Evolutionary conservation across 2,113 vertebrate genomes (phyloP), one percentile per base, ranked within the genome.

Genomic region (Murina feae): DNA sequence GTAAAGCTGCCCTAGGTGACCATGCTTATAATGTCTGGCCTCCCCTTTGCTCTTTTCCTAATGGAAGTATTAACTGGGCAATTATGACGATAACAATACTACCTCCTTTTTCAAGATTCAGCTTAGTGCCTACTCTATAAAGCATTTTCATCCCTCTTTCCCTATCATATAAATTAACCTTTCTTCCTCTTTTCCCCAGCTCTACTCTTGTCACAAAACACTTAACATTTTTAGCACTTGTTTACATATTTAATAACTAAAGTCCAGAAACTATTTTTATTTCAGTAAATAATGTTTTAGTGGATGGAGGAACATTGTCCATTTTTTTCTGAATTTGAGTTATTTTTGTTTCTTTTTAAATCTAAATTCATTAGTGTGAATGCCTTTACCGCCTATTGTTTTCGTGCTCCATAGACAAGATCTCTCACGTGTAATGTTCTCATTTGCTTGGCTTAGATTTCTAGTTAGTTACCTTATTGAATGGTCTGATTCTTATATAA

Each of bases 291-390:
- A 60, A 13, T 72, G 4, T 51, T 79, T 89, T 93, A 25, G 13
- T 60, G 42, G 47, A 1, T 1, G 47, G 83, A 72, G 23, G 47
- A 60, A 16, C 74, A 51, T 49, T 69, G 2, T n/a, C 49, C 18
- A 49, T 65, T 93, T 78, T 78, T 75, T 53, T 79, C 39, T 91
- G 58, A 86, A 89, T 91, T 55, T 93, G 28, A 86, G 28, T 75
- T 18, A 12, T 18, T 58, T 55, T 23, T 75, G 16, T 30, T 37
- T 20, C 12, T n/a, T 63, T 90, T 71, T 80, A 44, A 1, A 86
- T 39, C 71, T 89, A 83, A 84, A 86, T 60, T 4, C 4, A 42
- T 89, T 55, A 30, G 2, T 91, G 58, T 86, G 13, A 49, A 32
- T 74, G 66, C 63, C 39, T 91, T 51, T 58, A 28, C 2, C 35